phyloP scores from a whole-genome alignment of 2,888 invertebrate genomes.

The Cryptophagus acutangulus region DNA sequence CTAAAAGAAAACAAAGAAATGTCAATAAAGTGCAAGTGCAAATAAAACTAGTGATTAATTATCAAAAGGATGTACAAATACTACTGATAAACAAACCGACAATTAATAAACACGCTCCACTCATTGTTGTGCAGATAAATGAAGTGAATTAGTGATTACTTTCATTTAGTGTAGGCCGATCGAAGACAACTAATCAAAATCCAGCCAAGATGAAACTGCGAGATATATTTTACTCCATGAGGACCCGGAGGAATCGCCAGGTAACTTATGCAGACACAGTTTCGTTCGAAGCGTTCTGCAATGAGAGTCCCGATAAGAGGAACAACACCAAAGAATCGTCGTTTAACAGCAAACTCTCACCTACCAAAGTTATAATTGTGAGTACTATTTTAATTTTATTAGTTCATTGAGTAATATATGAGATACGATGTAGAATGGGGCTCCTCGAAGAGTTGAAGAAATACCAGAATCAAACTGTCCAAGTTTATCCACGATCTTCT shows the following conservation, averaged over 20 bases:
- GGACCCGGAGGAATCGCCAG: conserved; percentile 35
- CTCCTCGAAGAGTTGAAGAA: conserved; percentile 22
- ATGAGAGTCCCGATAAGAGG: conserved; percentile 49
- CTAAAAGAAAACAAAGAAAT: too few relatives aligned
- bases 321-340: conserved; percentile 52
- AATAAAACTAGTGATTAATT: too few relatives aligned
- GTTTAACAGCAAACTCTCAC: conserved; percentile 46
- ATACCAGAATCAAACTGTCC: conserved; percentile 37
- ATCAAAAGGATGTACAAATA: too few relatives aligned
- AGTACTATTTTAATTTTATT: too few relatives aligned
- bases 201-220: conserved; percentile 31
- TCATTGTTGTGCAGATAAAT: too few relatives aligned
- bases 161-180: too few relatives aligned
- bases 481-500: conserved; percentile 40
- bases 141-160: too few relatives aligned
- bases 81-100: too few relatives aligned
- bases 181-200: background rate
- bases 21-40: too few relatives aligned
- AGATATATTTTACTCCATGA: conserved; percentile 38
- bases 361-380: conserved; percentile 26
- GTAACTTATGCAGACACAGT: conserved; percentile 44
- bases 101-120: too few relatives aligned
- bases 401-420: too few relatives aligned
- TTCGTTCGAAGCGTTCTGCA: conserved; percentile 58
- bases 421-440: too few relatives aligned